Conservation (phyloP, 2,888 invertebrate genomes). For the Tipula helvola region DNA sequence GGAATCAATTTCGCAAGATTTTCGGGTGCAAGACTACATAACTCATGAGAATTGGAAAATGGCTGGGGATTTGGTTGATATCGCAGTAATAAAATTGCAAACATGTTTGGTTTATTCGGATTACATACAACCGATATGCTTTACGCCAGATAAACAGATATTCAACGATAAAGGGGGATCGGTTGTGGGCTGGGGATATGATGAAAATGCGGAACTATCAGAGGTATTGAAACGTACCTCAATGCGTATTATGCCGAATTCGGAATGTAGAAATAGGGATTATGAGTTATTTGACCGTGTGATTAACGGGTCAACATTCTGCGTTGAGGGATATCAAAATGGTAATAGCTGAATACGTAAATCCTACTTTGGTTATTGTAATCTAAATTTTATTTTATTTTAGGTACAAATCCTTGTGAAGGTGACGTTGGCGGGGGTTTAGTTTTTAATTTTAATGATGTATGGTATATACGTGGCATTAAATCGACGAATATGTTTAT, state of each 20-base stretch:
- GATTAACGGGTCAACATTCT: slow-evolving; percentile 14
- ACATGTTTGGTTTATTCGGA: slow-evolving; percentile 25
- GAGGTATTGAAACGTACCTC: not conserved
- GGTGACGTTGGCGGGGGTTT: slow-evolving; percentile 42
- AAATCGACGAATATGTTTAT: slow-evolving; percentile 13
- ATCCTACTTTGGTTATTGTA: not conserved
- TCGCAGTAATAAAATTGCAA: slow-evolving; percentile 31
- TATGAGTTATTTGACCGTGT: slow-evolving; percentile 15
- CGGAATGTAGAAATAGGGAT: slow-evolving; percentile 22
- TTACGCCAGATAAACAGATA: slow-evolving; percentile 14
- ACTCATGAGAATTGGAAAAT: slow-evolving; percentile 13
- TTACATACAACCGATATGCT: slow-evolving; percentile 30
- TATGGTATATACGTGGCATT: slow-evolving; percentile 17
- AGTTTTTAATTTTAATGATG: slow-evolving; percentile 22
- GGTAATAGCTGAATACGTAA: not conserved
- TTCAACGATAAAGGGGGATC: not conserved
- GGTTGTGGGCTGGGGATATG: slow-evolving; percentile 29
- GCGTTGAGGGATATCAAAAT: slow-evolving; percentile 18
- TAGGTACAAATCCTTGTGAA: slow-evolving; percentile 37
- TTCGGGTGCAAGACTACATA: slow-evolving; percentile 15
- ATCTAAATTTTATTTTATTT: not conserved
- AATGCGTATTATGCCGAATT: slow-evolving; percentile 27
- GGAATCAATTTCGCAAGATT: slow-evolving; percentile 27
- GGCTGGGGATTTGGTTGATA: slow-evolving; percentile 22
- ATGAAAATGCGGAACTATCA: no score